These are phyloP conservation scores for Polypterus bichir DNA, from an alignment of 2,113 vertebrate species.

Conservation along the genomic window DNA sequence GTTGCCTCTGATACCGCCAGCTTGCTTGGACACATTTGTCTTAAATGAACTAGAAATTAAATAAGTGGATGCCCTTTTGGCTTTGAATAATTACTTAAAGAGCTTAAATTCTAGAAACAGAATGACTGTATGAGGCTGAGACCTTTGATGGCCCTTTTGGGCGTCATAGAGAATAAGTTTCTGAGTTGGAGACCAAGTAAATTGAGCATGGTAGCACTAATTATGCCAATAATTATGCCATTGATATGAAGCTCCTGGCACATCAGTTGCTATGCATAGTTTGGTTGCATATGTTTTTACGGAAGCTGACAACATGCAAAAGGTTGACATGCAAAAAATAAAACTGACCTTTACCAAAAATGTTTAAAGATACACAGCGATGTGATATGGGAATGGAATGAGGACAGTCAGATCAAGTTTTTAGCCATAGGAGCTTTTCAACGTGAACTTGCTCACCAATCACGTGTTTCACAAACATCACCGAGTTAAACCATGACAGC, in stretches of 20 bases:
- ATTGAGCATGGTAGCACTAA: slow-evolving; percentile 8
- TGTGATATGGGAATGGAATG: slow-evolving; percentile 5
- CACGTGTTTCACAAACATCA: too few species aligned
- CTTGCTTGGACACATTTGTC: slow-evolving; percentile 13
- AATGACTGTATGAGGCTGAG: background rate
- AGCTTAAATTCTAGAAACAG: slow-evolving; percentile 13
- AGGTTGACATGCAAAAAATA: slow-evolving; percentile 1
- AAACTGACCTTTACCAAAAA: slow-evolving; percentile 5
- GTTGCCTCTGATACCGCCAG: slow-evolving; percentile 10
- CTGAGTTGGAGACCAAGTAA: slow-evolving; percentile 1
- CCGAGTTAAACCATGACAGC: too few species aligned
- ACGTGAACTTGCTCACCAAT: too few species aligned
- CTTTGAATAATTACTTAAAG: slow-evolving; percentile 3
- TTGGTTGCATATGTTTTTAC: slow-evolving; percentile 1
- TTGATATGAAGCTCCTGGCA: background rate
- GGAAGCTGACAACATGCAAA: slow-evolving; percentile 1
- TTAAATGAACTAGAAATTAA: slow-evolving; percentile 10
- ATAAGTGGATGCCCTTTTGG: slow-evolving; percentile 11
- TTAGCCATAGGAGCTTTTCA: too few species aligned
- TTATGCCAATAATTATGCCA: slow-evolving; percentile 3
- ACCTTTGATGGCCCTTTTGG: background rate
- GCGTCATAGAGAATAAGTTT: background rate
- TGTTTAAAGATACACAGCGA: background rate
- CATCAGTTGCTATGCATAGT: slow-evolving; percentile 1
- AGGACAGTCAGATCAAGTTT: background rate